Conservation (phyloP, 2,797 vertebrate genomes). For the Helostoma temminkii region DNA sequence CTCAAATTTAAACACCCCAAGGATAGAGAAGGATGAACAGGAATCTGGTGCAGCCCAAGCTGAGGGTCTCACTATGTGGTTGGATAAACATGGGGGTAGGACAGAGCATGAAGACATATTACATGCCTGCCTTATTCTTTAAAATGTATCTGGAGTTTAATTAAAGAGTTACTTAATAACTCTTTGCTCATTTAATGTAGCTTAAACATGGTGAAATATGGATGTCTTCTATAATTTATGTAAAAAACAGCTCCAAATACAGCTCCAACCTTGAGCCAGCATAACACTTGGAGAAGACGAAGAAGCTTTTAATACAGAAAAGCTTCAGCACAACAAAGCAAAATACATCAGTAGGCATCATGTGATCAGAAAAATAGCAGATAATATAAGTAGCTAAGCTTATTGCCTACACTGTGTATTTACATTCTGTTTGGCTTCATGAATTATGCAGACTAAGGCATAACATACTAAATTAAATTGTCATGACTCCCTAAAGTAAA, state of each 20-base stretch:
- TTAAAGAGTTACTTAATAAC: slow-evolving; percentile 5
- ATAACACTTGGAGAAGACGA: not conserved
- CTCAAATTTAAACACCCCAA: slow-evolving; percentile 31
- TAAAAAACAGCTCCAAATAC: too few species aligned
- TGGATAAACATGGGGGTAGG: slow-evolving; percentile 44
- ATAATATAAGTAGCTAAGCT: too few species aligned
- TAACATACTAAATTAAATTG: slow-evolving; percentile 53
- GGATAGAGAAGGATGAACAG: slow-evolving; percentile 37
- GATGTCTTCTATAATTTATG: slow-evolving; percentile 1
- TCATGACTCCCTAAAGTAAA: slow-evolving; percentile 55
- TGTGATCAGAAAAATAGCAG: not conserved
- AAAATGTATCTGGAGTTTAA: slow-evolving; percentile 20
- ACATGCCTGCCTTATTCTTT: slow-evolving; percentile 27
- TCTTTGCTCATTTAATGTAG: not conserved
- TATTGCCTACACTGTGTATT: slow-evolving; percentile 39
- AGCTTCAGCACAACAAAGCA: not conserved
- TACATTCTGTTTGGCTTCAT: slow-evolving; percentile 60
- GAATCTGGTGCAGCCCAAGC: slow-evolving; percentile 35
- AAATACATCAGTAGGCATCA: not conserved
- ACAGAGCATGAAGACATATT: slow-evolving; percentile 30
- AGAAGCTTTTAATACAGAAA: not conserved
- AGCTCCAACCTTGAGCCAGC: not conserved
- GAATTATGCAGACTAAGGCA: slow-evolving; percentile 58
- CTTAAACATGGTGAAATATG: not conserved
- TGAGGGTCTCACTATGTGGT: slow-evolving; percentile 42